Evolutionary conservation across 2,113 vertebrate genomes (phyloP), one percentile per base, ranked within the genome.

Genomic region (Emydura subglobosa): DNA sequence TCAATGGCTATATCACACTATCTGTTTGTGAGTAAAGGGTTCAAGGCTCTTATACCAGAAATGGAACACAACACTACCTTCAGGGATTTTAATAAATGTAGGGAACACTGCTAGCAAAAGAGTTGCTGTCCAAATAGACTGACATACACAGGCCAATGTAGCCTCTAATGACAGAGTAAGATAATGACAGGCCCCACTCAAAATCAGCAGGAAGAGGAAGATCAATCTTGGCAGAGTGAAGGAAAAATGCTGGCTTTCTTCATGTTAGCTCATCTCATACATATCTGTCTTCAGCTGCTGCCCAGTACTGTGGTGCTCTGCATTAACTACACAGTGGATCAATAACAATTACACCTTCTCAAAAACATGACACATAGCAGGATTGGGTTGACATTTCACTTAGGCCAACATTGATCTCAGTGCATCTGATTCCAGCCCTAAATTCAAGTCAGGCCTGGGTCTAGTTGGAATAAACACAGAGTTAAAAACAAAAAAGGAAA

Each of bases 181-280:
- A 99, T 99, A 99, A 99, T 99, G 99, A 99, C 99, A 99, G 99
- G 98, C 98, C 99, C 99, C 98, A 99, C 99, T 99, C 99, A 99
- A 98, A 99, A 99, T 99, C 99, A 99, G 99, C 99, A 99, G 99
- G 99, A 99, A 99, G 99, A 99, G 99, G 99, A 99, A 99, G 99
- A 99, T 99, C 99, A 99, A 99, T 99, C 99, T 99, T 99, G 99
- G 99, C 99, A 98, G 99, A 99, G 99, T 99, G 98, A 99, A 98
- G 98, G 98, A 99, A 98, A 99, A 99, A 99, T 98, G 98, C 98
- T 98, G 98, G 98, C 98, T 99, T 99, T 99, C 99, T 99, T 98
- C 97, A 97, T 98, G 99, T 99, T 99, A 99, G 99, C 99, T 99
- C 99, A 99, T 99, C 99, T 99, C 99, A 99, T 99, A 99, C 99